Evolutionary conservation across 2,888 invertebrate genomes (phyloP).

Genomic region (Xanthorhoe designata): DNA sequence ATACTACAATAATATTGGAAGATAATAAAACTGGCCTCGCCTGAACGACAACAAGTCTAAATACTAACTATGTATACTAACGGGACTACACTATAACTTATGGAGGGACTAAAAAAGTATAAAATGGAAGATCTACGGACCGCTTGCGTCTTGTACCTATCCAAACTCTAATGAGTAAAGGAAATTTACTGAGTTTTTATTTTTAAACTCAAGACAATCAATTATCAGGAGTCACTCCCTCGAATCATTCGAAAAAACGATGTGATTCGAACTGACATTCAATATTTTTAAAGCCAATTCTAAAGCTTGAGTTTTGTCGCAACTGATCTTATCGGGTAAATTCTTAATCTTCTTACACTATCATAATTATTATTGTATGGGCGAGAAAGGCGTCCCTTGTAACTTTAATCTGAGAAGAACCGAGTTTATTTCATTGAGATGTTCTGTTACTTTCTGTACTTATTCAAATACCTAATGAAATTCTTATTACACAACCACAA

Average conservation of each 20-base stretch:
- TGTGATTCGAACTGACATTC: background rate
- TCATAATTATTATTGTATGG: background rate
- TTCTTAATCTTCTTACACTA: background rate
- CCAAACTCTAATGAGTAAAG: background rate
- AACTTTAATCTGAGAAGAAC: too few relatives aligned
- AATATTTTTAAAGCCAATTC: background rate
- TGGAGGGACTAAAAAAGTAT: slow-evolving; percentile 80
- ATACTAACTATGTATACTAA: slow-evolving; percentile 49
- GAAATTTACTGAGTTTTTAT: too few relatives aligned
- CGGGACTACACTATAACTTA: slow-evolving; percentile 65
- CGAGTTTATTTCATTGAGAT: too few relatives aligned
- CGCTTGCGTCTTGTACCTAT: slow-evolving; percentile 37
- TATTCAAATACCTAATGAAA: background rate
- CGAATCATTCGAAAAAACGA: background rate
- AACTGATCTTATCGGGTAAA: background rate
- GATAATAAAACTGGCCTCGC: slow-evolving; percentile 77
- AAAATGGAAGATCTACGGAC: slow-evolving; percentile 67
- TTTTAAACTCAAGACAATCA: background rate
- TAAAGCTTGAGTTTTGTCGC: too few relatives aligned
- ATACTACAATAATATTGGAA: slow-evolving; percentile 73
- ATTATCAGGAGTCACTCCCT: background rate
- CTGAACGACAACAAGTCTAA: slow-evolving; percentile 71
- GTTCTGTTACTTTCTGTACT: too few relatives aligned
- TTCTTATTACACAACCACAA: slow-evolving; percentile 3
- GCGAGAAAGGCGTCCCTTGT: too few relatives aligned